These are phyloP conservation scores for Battus philenor DNA, from an alignment of 1,140 invertebrate species.

Conservation along the genomic window DNA sequence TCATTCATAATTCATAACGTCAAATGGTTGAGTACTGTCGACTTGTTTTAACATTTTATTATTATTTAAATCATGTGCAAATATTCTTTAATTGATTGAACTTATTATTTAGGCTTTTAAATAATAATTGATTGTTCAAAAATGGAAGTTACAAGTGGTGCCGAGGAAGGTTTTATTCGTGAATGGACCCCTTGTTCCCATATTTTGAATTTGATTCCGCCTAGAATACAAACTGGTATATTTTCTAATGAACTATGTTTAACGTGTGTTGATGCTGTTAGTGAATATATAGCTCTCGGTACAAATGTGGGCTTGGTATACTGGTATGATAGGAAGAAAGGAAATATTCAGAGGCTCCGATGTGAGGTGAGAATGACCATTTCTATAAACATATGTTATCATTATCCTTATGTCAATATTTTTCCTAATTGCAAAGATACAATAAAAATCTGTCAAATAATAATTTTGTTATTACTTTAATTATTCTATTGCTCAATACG, in stretches of 20 bases:
- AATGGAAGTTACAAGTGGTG: constrained; percentile 70
- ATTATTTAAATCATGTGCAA: too few species aligned
- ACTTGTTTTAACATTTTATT: too few species aligned
- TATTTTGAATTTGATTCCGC: constrained; percentile 87
- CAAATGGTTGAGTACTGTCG: too few species aligned
- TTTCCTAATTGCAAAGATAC: too few species aligned
- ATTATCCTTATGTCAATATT: too few species aligned
- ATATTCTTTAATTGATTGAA: too few species aligned
- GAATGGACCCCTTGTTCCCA: constrained; percentile 90
- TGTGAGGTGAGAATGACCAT: constrained; percentile 81
- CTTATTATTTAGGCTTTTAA: too few species aligned
- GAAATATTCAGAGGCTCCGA: constrained; percentile 84
- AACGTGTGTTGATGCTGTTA: constrained; percentile 88
- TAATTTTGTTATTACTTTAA: too few species aligned
- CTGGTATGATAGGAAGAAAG: constrained; percentile 87
- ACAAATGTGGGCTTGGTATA: constrained; percentile 91
- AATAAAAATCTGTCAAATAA: too few species aligned
- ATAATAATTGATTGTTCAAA: constrained; percentile 2
- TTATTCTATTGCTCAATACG: too few species aligned
- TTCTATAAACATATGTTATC: constrained; percentile 24
- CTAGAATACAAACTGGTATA: constrained; percentile 85
- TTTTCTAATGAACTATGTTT: constrained; percentile 87
- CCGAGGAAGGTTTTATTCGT: constrained; percentile 80
- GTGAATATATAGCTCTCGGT: constrained; percentile 89
- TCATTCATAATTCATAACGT: constrained; percentile 14